Conservation (phyloP, 2,888 invertebrate species). For the Dasysyrphus albostriatus region DNA sequence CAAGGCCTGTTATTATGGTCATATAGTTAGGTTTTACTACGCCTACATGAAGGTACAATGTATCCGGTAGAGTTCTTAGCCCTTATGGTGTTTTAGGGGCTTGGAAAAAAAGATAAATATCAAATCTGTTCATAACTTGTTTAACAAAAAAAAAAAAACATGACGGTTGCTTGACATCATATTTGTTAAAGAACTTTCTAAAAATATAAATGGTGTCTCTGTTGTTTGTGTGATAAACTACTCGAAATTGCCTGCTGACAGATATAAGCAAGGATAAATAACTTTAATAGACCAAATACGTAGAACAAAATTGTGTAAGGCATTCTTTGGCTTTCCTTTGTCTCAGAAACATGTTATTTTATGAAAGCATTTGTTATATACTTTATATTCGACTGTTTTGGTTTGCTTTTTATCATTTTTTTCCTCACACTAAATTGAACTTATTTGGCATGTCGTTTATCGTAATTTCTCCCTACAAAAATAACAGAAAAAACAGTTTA, state of each 20-base stretch:
- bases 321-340: constrained; percentile 10
- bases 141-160: constrained; percentile 32
- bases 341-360: neutral
- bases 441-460: constrained; percentile 11
- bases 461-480: neutral
- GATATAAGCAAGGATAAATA: constrained; percentile 47
- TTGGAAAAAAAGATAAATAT: constrained; percentile 63
- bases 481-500: neutral
- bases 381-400: too few relatives aligned
- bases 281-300: constrained; percentile 44
- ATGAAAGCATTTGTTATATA: neutral
- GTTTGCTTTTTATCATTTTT: neutral
- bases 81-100: constrained; percentile 16
- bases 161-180: constrained; percentile 18
- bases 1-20: constrained; percentile 59
- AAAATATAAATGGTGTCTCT: constrained; percentile 7
- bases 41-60: constrained; percentile 2
- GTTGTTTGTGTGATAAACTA: constrained; percentile 22
- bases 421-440: neutral
- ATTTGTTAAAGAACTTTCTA: constrained; percentile 16
- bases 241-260: constrained; percentile 47
- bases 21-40: constrained; percentile 48
- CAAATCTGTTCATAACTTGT: constrained; percentile 74
- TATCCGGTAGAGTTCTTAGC: constrained; percentile 15
- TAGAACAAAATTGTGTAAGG: constrained; percentile 5